These are phyloP conservation scores for Percina caprodes DNA, from an alignment of 2,113 vertebrate species.

Conservation along the genomic window DNA sequence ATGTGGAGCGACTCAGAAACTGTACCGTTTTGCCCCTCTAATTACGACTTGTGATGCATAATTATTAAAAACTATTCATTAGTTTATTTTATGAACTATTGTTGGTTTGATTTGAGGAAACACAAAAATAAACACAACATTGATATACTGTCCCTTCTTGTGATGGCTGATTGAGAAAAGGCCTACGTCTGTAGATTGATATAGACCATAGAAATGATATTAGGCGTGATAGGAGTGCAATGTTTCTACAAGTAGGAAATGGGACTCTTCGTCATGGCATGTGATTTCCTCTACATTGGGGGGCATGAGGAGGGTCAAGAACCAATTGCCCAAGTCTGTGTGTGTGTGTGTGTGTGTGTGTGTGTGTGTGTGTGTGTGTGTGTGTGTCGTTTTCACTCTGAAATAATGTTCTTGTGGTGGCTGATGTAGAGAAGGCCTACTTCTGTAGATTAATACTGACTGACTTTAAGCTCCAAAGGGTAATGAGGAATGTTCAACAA, in stretches of 20 bases:
- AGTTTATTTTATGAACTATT: too few species aligned
- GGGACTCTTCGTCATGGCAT: conserved; percentile 31
- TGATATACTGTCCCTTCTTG: neutral
- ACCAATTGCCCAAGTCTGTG: neutral
- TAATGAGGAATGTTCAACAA: neutral
- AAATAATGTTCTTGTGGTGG: too few species aligned
- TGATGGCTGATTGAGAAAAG: too few species aligned
- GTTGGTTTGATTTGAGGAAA: neutral
- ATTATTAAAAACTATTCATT: too few species aligned
- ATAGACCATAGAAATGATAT: neutral
- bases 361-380: too few species aligned
- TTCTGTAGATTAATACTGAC: too few species aligned
- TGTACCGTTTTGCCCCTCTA: neutral
- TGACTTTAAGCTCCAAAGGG: neutral
- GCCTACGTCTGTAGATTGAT: too few species aligned
- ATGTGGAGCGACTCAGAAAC: neutral
- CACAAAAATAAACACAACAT: neutral
- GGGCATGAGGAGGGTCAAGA: conserved; percentile 17
- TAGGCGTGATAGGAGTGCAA: conserved; percentile 22
- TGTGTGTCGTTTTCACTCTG: too few species aligned
- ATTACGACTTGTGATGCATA: neutral
- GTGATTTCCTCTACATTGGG: conserved; percentile 38
- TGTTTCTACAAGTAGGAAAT: conserved; percentile 46
- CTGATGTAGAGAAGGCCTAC: too few species aligned
- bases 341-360: too few species aligned